Conservation (phyloP, 2,797 vertebrate species). For the Lepus townsendii region DNA sequence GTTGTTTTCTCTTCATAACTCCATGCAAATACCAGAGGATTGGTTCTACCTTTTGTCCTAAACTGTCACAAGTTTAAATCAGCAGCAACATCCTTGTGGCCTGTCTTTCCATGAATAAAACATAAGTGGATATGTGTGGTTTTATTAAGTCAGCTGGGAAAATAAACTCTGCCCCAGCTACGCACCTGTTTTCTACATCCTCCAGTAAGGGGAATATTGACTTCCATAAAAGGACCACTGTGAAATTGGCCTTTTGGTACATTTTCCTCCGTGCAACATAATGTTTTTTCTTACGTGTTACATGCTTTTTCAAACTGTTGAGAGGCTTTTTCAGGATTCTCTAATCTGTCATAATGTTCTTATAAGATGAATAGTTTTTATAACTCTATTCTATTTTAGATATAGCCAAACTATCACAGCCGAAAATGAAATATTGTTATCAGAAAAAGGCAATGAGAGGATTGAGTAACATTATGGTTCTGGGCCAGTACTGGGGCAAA, state of each 20-base stretch:
- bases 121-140: background rate
- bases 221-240: constrained; percentile 47
- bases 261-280: constrained; percentile 45
- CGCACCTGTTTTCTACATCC: background rate
- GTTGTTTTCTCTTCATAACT: constrained; percentile 54
- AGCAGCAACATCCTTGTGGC: constrained; percentile 31
- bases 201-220: background rate
- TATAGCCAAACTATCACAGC: background rate
- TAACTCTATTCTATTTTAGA: constrained; percentile 48
- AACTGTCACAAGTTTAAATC: constrained; percentile 56
- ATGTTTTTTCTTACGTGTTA: constrained; percentile 25
- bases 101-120: constrained; percentile 51
- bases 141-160: constrained; percentile 61
- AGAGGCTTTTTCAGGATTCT: constrained; percentile 30
- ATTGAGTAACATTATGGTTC: constrained; percentile 49
- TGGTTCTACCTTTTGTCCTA: constrained; percentile 56
- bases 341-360: constrained; percentile 30
- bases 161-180: constrained; percentile 28
- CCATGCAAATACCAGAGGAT: constrained; percentile 27
- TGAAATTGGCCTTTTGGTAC: constrained; percentile 4
- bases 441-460: constrained; percentile 12
- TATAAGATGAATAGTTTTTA: constrained; percentile 46
- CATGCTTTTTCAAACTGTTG: constrained; percentile 38
- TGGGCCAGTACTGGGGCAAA: background rate
- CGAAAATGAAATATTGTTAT: constrained; percentile 29